A percentile compares a stretch with the other conserved stretches of the same genome.
Evolutionary conservation across 2,797 vertebrate species (phyloP).

Genomic region (Natrix natrix): DNA sequence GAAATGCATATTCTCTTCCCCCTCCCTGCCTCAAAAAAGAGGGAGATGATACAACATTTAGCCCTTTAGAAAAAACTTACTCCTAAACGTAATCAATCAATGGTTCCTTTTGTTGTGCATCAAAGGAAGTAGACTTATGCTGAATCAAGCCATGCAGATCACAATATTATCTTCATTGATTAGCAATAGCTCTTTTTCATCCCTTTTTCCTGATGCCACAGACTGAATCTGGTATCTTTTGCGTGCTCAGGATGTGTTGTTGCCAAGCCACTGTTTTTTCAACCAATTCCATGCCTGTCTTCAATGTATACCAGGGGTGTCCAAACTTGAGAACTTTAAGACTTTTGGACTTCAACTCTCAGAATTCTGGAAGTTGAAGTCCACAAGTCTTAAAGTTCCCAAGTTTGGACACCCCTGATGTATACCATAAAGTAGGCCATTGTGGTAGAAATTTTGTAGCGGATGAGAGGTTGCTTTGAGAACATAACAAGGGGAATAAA

Average conservation of each 20-base stretch:
- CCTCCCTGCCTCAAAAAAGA: neutral
- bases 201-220: neutral
- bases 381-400: no score
- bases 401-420: no score
- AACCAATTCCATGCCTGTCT: neutral
- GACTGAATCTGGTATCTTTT: neutral
- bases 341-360: no score
- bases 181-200: neutral
- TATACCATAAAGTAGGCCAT: neutral
- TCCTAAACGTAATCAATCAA: neutral
- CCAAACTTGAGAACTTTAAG: no score
- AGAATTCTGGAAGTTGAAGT: no score
- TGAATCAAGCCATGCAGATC: neutral
- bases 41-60: neutral
- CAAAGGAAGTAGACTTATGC: neutral
- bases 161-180: neutral
- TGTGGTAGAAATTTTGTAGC: neutral
- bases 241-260: neutral
- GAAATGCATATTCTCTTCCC: neutral
- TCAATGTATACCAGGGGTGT: neutral
- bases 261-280: neutral
- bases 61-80: neutral
- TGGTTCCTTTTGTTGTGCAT: neutral
- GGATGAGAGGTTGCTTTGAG: neutral
- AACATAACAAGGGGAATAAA: neutral